Conservation (phyloP, 2,888 invertebrate species). For the Caradrina kadenii region DNA sequence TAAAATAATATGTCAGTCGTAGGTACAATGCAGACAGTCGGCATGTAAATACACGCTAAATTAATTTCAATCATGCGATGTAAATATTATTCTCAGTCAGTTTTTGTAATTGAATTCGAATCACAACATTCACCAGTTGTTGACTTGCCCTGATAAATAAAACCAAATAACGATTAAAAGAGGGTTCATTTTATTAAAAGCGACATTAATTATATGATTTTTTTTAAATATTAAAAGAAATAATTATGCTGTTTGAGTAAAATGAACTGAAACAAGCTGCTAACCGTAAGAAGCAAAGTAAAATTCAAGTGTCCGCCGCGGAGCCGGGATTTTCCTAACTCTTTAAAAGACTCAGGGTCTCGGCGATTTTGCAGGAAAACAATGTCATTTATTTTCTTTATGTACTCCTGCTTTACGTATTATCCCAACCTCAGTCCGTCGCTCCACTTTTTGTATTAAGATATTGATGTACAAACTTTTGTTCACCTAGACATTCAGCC, state of each 20-base stretch:
- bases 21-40: conserved; percentile 37
- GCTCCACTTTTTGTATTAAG: conserved; percentile 32
- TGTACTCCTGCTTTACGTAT: conserved; percentile 40
- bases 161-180: conserved; percentile 24
- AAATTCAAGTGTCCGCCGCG: conserved; percentile 39
- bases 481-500: conserved; percentile 13
- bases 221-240: not conserved
- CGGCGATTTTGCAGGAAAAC: conserved; percentile 44
- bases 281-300: conserved; percentile 41
- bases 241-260: conserved; percentile 28
- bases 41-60: conserved; percentile 47
- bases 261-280: conserved; percentile 32
- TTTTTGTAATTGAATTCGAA: conserved; percentile 51
- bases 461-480: conserved; percentile 40
- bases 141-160: conserved; percentile 10
- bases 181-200: conserved; percentile 14
- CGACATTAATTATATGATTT: not conserved
- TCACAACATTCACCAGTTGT: conserved; percentile 33
- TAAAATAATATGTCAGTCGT: conserved; percentile 50
- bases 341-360: conserved; percentile 48
- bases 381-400: conserved; percentile 54
- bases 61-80: conserved; percentile 61
- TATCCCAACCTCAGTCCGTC: conserved; percentile 23
- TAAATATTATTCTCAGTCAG: conserved; percentile 56
- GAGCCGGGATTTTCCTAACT: conserved; percentile 45